phyloP scores from a whole-genome alignment of 2,797 vertebrate genomes.

The Myripristis murdjan region DNA sequence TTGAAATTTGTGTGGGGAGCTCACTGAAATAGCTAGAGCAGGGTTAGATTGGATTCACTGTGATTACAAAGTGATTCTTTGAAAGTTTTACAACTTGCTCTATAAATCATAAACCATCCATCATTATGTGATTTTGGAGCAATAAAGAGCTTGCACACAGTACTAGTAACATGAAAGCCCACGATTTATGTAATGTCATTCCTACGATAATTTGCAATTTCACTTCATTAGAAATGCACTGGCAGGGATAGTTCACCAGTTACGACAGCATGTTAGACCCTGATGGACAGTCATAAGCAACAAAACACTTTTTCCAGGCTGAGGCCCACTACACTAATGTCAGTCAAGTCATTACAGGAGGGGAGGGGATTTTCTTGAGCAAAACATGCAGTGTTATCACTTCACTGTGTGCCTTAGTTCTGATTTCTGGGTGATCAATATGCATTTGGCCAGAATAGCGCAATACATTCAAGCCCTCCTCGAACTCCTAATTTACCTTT shows the following conservation, averaged over 20 bases:
- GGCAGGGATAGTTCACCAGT: constrained; percentile 14
- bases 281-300: constrained; percentile 18
- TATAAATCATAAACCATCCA: constrained; percentile 1
- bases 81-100: too few relatives aligned
- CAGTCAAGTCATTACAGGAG: neutral
- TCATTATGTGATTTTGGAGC: constrained; percentile 2
- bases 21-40: neutral
- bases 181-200: constrained; percentile 8
- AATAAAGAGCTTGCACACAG: constrained; percentile 4
- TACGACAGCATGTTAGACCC: neutral
- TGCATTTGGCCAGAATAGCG: constrained; percentile 10
- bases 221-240: constrained; percentile 1
- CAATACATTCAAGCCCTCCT: neutral
- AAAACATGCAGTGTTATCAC: constrained; percentile 5
- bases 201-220: constrained; percentile 47
- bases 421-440: neutral
- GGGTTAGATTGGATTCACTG: neutral
- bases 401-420: neutral
- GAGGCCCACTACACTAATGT: neutral
- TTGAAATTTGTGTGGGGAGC: too few relatives aligned
- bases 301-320: neutral
- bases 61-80: too few relatives aligned
- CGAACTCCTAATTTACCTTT: neutral
- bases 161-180: constrained; percentile 5
- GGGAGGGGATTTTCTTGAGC: neutral